phyloP scores from a whole-genome alignment of 2,888 invertebrate species.

The Leistus spinibarbis region DNA sequence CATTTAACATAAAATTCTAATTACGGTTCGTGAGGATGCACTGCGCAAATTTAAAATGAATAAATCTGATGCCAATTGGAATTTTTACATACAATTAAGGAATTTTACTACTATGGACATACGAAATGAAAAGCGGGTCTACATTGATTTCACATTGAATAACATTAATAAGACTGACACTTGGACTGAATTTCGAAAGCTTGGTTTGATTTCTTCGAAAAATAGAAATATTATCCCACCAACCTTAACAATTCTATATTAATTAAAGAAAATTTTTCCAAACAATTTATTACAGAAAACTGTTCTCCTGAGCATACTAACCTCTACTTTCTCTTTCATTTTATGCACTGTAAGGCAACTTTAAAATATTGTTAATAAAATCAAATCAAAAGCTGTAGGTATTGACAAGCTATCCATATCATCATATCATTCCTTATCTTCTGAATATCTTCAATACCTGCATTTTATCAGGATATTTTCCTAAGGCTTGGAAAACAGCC shows the following conservation, averaged over 20 bases:
- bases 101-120: conserved; percentile 4
- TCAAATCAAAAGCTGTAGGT: conserved; percentile 3
- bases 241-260: no score
- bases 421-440: background rate
- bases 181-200: background rate
- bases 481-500: background rate
- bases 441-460: background rate
- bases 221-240: no score
- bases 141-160: background rate
- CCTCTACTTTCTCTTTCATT: background rate
- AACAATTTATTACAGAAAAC: background rate
- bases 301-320: background rate
- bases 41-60: no score
- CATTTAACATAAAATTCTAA: no score
- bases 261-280: background rate
- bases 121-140: background rate
- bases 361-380: background rate
- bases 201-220: background rate
- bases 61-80: background rate
- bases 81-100: conserved; percentile 13
- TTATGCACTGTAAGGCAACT: background rate
- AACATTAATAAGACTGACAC: background rate
- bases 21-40: no score
- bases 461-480: background rate
- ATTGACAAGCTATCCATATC: background rate